These are phyloP conservation scores for Eurypyga helias DNA, from an alignment of 2,113 vertebrate species.

Conservation along the genomic window DNA sequence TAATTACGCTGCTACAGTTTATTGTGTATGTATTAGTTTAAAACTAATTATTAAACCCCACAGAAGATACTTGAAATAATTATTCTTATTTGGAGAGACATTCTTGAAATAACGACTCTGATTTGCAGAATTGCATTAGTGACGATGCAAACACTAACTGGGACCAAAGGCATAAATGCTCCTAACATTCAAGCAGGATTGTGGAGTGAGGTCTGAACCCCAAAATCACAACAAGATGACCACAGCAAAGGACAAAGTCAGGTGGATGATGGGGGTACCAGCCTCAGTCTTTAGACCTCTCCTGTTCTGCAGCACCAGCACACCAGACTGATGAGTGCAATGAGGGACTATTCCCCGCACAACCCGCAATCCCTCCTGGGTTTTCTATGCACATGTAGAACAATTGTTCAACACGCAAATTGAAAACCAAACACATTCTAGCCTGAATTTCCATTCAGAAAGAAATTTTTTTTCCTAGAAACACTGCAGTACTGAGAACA, in stretches of 20 bases:
- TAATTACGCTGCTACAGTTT: constrained; percentile 28
- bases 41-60: constrained; percentile 37
- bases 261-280: fast-evolving
- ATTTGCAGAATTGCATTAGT: not conserved
- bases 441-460: not conserved
- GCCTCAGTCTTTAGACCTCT: not conserved
- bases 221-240: not conserved
- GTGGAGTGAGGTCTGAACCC: not conserved
- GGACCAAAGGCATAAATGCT: not conserved
- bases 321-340: fast-evolving
- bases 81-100: constrained; percentile 17
- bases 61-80: not conserved
- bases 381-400: not conserved
- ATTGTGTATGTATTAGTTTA: not conserved
- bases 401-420: not conserved
- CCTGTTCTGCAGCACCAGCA: not conserved
- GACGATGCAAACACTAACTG: fast-evolving
- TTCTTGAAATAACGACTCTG: not conserved
- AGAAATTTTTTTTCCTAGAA: not conserved
- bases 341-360: too few relatives aligned
- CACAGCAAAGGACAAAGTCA: not conserved
- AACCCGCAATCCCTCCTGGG: not conserved
- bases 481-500: not conserved
- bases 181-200: not conserved
- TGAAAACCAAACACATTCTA: not conserved